phyloP scores from a whole-genome alignment of 2,888 invertebrate species.

The Halictus ligatus region DNA sequence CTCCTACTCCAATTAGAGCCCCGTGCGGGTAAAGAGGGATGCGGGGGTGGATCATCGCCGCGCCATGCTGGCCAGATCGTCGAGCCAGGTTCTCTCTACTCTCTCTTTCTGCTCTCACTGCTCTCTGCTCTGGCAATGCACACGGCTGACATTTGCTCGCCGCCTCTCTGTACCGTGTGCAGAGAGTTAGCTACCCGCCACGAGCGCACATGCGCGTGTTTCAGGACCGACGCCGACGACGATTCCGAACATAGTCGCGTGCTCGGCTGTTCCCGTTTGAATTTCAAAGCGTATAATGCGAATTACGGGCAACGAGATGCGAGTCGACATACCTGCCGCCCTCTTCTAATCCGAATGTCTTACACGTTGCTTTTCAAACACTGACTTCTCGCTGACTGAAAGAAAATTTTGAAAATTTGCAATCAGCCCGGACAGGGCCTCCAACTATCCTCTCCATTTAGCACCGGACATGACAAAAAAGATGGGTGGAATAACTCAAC shows the following conservation, averaged over 20 bases:
- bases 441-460: no score
- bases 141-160: slow-evolving; percentile 40
- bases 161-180: slow-evolving; percentile 19
- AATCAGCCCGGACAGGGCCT: no score
- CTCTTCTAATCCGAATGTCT: no score
- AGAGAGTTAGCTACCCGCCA: slow-evolving; percentile 44
- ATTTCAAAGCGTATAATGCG: slow-evolving; percentile 47
- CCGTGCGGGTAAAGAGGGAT: slow-evolving; percentile 66
- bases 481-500: no score
- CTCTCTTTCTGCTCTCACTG: not conserved
- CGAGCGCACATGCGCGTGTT: slow-evolving; percentile 24
- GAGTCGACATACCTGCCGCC: slow-evolving; percentile 10
- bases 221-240: slow-evolving; percentile 30
- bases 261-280: slow-evolving; percentile 43
- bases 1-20: slow-evolving; percentile 82
- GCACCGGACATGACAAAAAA: no score
- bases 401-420: no score
- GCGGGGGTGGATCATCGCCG: slow-evolving; percentile 55
- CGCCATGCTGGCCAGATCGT: slow-evolving; percentile 41
- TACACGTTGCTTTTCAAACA: no score
- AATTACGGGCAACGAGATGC: slow-evolving; percentile 44
- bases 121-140: slow-evolving; percentile 12
- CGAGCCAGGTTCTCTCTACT: slow-evolving; percentile 51
- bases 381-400: no score
- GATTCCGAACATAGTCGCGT: slow-evolving; percentile 38